phyloP scores from a whole-genome alignment of 2,113 vertebrate species.

The Calypte anna region DNA sequence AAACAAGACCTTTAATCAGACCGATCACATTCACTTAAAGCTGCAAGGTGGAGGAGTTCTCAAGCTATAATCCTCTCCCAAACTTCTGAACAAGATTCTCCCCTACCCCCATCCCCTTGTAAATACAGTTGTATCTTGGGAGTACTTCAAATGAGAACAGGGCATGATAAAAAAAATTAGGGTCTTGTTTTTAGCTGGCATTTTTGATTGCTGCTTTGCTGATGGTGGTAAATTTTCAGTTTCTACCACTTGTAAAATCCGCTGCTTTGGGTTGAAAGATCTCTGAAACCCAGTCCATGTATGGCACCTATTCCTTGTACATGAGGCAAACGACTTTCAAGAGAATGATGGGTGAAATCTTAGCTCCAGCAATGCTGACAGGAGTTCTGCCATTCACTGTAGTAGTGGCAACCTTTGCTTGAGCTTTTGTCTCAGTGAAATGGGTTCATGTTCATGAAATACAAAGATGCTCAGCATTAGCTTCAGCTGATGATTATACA shows the following conservation, averaged over 20 bases:
- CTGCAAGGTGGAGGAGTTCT: constrained; percentile 53
- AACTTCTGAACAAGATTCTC: neutral
- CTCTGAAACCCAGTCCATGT: neutral
- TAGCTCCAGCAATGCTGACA: neutral
- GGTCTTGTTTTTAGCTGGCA: neutral
- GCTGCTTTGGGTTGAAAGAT: neutral
- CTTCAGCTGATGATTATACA: neutral
- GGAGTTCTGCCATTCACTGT: neutral
- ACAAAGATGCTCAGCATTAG: neutral
- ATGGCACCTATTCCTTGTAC: neutral
- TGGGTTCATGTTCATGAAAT: neutral
- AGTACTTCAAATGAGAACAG: neutral
- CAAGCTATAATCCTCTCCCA: constrained; percentile 60
- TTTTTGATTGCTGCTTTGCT: neutral
- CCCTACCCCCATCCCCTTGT: neutral
- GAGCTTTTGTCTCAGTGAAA: neutral
- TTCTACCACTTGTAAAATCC: neutral
- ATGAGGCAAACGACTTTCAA: neutral
- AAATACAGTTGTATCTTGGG: neutral
- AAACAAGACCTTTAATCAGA: constrained; percentile 76
- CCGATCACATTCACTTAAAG: constrained; percentile 58
- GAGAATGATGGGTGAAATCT: neutral
- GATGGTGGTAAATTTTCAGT: neutral
- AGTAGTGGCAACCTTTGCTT: neutral
- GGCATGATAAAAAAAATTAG: neutral